phyloP scores from a whole-genome alignment of 1,140 invertebrate genomes.

The Megalonaias nervosa region DNA sequence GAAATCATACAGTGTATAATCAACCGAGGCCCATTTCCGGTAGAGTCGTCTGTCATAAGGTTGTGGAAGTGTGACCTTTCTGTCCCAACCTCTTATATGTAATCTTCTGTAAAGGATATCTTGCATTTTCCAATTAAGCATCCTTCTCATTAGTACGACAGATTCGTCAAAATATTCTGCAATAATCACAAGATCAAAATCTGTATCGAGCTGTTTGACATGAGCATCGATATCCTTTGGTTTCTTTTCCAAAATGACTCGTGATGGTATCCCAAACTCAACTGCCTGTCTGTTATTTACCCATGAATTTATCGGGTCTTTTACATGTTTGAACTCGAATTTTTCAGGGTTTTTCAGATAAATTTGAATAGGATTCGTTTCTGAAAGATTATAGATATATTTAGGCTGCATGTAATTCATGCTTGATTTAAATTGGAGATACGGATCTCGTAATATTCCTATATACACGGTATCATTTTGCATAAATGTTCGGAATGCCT shows the following conservation, averaged over 20 bases:
- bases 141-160: conserved; percentile 71
- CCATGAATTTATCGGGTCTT: conserved; percentile 29
- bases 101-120: conserved; percentile 65
- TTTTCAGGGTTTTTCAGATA: conserved; percentile 36
- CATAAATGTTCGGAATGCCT: conserved; percentile 36
- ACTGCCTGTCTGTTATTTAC: conserved; percentile 48
- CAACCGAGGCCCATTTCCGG: conserved; percentile 15
- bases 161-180: conserved; percentile 75
- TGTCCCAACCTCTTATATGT: conserved; percentile 32
- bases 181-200: conserved; percentile 74
- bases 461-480: conserved; percentile 53
- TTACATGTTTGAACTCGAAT: conserved; percentile 25
- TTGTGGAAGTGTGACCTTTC: conserved; percentile 26
- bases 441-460: conserved; percentile 55
- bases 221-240: conserved; percentile 28
- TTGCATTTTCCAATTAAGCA: conserved; percentile 73
- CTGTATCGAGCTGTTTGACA: conserved; percentile 39
- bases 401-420: conserved; percentile 36
- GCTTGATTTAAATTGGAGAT: conserved; percentile 54
- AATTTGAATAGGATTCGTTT: conserved; percentile 37
- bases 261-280: conserved; percentile 46
- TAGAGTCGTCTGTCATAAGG: conserved; percentile 21
- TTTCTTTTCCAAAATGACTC: conserved; percentile 26
- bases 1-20: conserved; percentile 34
- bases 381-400: conserved; percentile 41